Evolutionary conservation across 1,140 invertebrate genomes (phyloP).

Genomic region (Cheumatopsyche charites): DNA sequence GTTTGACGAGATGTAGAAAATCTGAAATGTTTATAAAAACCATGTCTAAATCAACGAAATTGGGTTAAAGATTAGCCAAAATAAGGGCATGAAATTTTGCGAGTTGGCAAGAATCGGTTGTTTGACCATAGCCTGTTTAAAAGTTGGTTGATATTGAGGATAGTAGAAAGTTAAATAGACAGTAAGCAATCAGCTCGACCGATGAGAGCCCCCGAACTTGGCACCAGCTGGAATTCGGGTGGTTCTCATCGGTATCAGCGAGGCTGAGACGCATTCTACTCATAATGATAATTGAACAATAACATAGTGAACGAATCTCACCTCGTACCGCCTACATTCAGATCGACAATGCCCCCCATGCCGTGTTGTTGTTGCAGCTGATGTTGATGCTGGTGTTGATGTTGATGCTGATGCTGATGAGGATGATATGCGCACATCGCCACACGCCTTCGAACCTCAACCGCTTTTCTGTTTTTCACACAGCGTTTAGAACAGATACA

Average conservation of each 20-base stretch:
- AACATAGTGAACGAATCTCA: too few species aligned
- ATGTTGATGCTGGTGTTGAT: slow-evolving; percentile 5
- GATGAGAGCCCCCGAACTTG: background rate
- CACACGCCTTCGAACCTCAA: too few species aligned
- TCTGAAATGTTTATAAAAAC: slow-evolving; percentile 59
- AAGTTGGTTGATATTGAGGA: background rate
- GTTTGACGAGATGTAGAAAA: slow-evolving; percentile 96
- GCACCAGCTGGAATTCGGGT: too few species aligned
- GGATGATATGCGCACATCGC: slow-evolving; percentile 6
- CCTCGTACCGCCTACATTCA: slow-evolving; percentile 84
- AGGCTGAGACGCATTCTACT: background rate
- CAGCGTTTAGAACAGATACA: too few species aligned
- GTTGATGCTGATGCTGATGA: background rate
- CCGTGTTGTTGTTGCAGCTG: slow-evolving; percentile 49
- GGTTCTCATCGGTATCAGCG: too few species aligned
- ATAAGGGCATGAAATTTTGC: background rate
- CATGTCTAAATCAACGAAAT: background rate
- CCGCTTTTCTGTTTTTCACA: too few species aligned
- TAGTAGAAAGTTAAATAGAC: background rate
- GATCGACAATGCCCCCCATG: slow-evolving; percentile 74
- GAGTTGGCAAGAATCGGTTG: background rate
- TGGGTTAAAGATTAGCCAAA: background rate
- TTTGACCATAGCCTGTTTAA: too few species aligned
- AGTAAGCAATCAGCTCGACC: background rate
- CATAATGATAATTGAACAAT: background rate